These are phyloP conservation scores for Burhinus bistriatus DNA, from an alignment of 2,113 vertebrate species.

Conservation along the genomic window DNA sequence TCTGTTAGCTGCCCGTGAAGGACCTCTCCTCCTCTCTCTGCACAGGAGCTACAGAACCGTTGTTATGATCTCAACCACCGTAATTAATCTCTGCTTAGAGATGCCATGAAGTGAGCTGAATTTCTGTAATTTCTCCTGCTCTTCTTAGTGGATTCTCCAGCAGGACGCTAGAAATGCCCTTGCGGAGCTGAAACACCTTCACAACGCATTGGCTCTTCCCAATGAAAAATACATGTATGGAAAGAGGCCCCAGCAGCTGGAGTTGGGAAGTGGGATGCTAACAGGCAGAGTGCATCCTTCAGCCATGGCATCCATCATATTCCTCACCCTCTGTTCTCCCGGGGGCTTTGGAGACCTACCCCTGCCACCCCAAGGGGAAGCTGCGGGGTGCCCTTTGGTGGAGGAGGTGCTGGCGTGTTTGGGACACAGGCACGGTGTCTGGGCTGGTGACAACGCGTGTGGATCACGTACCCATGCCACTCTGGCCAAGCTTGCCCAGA, in stretches of 20 bases:
- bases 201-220: background rate
- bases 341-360: background rate
- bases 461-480: accelerated
- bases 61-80: background rate
- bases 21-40: background rate
- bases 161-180: background rate
- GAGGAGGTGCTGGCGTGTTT: background rate
- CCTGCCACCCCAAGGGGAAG: background rate
- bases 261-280: background rate
- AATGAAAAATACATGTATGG: background rate
- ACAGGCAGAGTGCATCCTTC: background rate
- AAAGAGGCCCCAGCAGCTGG: background rate
- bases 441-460: background rate
- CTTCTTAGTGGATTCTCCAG: accelerated
- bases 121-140: background rate
- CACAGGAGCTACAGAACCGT: background rate
- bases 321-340: accelerated
- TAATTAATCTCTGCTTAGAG: background rate
- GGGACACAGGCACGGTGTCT: accelerated
- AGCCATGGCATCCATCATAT: accelerated
- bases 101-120: background rate
- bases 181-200: background rate
- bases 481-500: background rate
- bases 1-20: background rate
- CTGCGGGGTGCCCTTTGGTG: background rate